A percentile compares a stretch with the other conserved stretches of the same genome.
These are phyloP conservation scores for Oryzias sinensis DNA, from an alignment of 2,797 vertebrate genomes.

Conservation along the genomic window DNA sequence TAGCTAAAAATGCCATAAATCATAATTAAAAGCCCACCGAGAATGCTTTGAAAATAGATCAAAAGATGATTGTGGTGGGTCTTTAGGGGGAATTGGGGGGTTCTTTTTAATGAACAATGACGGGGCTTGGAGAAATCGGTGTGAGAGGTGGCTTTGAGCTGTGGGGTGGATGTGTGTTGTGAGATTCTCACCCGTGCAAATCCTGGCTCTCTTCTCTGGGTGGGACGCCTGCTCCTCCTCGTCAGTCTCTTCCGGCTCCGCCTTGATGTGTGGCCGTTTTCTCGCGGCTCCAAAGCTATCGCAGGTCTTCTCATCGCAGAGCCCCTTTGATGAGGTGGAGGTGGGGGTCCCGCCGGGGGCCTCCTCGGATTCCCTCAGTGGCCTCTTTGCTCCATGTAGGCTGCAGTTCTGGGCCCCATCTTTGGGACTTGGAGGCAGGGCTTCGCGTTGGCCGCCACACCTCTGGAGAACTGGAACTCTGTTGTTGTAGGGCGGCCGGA, in stretches of 20 bases:
- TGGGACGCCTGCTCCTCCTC: constrained; percentile 62
- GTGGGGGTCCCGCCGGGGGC: constrained; percentile 51
- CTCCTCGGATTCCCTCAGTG: constrained; percentile 46
- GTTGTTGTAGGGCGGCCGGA: constrained; percentile 60
- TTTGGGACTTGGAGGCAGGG: constrained; percentile 38
- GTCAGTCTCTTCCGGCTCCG: constrained; percentile 63
- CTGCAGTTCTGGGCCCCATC: constrained; percentile 35
- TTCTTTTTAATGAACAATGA: no score
- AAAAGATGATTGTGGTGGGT: no score
- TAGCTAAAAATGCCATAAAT: no score
- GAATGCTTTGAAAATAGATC: no score
- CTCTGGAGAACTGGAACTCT: constrained; percentile 76
- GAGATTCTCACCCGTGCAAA: constrained; percentile 57
- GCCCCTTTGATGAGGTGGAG: constrained; percentile 64
- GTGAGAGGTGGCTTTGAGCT: no score
- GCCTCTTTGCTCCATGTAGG: constrained; percentile 42
- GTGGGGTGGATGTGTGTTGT: neutral
- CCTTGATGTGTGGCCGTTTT: constrained; percentile 81
- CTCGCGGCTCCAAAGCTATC: constrained; percentile 73
- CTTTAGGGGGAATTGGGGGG: no score
- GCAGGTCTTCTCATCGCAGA: constrained; percentile 58
- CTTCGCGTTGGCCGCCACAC: constrained; percentile 60
- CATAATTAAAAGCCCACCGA: no score
- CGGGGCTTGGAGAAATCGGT: no score
- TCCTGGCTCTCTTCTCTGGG: constrained; percentile 83